phyloP scores from a whole-genome alignment of 1,140 invertebrate genomes.

The Pseudomyrmex sp. region DNA sequence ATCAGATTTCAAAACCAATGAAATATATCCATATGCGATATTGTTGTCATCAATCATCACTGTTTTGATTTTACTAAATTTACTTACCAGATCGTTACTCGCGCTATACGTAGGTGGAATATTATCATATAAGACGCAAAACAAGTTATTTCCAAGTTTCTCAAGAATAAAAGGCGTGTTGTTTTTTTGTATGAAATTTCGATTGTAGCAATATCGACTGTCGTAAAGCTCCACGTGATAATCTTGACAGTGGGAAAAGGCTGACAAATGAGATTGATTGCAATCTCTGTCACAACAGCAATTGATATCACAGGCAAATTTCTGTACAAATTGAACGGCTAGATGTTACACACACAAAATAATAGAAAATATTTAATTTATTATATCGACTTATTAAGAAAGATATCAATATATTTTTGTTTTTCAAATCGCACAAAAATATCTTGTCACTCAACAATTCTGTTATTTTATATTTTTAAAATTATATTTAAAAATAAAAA shows the following conservation, averaged over 20 bases:
- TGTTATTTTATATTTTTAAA: no score
- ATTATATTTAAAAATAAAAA: no score
- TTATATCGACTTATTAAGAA: not conserved
- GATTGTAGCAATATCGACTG: conserved; percentile 81
- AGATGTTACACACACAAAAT: conserved; percentile 3
- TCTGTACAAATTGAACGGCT: conserved; percentile 62
- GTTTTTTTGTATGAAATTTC: conserved; percentile 81
- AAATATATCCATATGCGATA: no score
- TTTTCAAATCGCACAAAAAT: no score
- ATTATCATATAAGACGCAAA: conserved; percentile 84
- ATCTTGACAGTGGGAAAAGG: conserved; percentile 80
- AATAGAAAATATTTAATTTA: not conserved
- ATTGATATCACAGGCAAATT: conserved; percentile 80
- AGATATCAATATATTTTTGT: not conserved
- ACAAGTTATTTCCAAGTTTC: conserved; percentile 81
- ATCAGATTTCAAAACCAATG: no score
- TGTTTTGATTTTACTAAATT: not conserved
- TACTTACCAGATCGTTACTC: conserved; percentile 76
- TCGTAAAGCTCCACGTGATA: conserved; percentile 78
- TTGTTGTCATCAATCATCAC: not conserved
- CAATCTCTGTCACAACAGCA: conserved; percentile 83
- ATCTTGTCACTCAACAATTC: no score
- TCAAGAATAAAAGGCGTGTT: conserved; percentile 82
- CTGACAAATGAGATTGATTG: conserved; percentile 76
- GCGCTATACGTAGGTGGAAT: conserved; percentile 80